These are phyloP conservation scores for Nyctibius grandis DNA, from an alignment of 2,797 vertebrate genomes.

Conservation along the genomic window DNA sequence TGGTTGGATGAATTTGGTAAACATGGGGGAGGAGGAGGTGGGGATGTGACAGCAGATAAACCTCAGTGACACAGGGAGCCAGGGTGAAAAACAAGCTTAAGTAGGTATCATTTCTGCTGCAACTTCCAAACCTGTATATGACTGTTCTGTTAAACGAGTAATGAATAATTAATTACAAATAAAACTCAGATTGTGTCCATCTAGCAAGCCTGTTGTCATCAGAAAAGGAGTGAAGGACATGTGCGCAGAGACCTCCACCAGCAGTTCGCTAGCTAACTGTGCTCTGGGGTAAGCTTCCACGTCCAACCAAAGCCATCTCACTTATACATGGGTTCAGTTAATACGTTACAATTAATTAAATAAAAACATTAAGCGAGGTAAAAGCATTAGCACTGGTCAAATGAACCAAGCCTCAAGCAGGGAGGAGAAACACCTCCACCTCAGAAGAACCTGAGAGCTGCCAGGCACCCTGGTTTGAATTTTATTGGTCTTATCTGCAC, in stretches of 20 bases:
- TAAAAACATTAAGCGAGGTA: not conserved
- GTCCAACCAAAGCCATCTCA: not conserved
- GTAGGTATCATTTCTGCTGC: not conserved
- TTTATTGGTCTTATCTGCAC: not conserved
- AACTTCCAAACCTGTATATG: not conserved
- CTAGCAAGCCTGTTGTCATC: not conserved
- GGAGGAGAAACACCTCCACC: not conserved
- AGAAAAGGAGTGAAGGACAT: not conserved
- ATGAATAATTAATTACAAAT: not conserved
- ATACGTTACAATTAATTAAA: accelerated
- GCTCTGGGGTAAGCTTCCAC: too few species aligned
- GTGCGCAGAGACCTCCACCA: not conserved
- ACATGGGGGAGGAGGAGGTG: accelerated
- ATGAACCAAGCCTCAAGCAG: not conserved
- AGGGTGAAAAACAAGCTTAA: not conserved
- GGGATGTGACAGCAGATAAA: not conserved
- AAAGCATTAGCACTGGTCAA: not conserved
- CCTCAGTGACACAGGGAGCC: not conserved
- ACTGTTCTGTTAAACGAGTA: not conserved
- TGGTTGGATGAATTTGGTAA: not conserved
- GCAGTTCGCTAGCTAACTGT: accelerated
- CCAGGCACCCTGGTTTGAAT: not conserved
- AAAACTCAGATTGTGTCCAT: not conserved
- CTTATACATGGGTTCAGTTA: not conserved
- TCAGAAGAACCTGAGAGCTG: not conserved